These are phyloP conservation scores for Trichechus manatus DNA, from an alignment of 2,113 vertebrate genomes.

Conservation along the genomic window DNA sequence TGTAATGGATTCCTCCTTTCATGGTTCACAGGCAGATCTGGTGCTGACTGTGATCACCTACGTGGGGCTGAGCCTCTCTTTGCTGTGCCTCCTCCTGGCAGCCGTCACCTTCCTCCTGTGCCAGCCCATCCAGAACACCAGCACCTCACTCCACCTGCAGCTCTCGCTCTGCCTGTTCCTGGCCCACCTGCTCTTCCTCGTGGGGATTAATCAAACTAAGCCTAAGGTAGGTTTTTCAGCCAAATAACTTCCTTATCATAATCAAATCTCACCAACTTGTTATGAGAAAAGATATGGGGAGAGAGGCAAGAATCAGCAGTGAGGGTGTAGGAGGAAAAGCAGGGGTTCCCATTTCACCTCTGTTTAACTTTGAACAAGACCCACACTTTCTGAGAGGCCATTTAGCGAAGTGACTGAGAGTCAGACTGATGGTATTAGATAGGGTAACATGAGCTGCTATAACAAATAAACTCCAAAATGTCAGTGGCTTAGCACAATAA, in stretches of 20 bases:
- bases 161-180: too few species aligned
- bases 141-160: too few species aligned
- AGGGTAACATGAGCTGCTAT: not conserved
- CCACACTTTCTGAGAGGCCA: not conserved
- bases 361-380: not conserved
- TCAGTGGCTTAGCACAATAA: not conserved
- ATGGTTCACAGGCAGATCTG: slow-evolving; percentile 38
- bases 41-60: too few species aligned
- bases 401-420: not conserved
- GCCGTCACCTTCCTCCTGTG: too few species aligned
- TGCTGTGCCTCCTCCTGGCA: too few species aligned
- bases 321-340: accelerated
- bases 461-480: not conserved
- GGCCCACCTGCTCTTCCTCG: not conserved
- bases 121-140: too few species aligned
- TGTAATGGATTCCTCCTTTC: not conserved
- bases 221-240: slow-evolving; percentile 65
- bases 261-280: not conserved
- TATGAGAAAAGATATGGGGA: not conserved
- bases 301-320: not conserved
- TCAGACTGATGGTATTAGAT: not conserved
- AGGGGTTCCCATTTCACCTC: not conserved
- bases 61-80: too few species aligned
- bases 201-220: not conserved
- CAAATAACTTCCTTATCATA: too few species aligned